Base-by-base conservation (phyloP, 2,797 vertebrate species). In the Limosa lapponica region DNA sequence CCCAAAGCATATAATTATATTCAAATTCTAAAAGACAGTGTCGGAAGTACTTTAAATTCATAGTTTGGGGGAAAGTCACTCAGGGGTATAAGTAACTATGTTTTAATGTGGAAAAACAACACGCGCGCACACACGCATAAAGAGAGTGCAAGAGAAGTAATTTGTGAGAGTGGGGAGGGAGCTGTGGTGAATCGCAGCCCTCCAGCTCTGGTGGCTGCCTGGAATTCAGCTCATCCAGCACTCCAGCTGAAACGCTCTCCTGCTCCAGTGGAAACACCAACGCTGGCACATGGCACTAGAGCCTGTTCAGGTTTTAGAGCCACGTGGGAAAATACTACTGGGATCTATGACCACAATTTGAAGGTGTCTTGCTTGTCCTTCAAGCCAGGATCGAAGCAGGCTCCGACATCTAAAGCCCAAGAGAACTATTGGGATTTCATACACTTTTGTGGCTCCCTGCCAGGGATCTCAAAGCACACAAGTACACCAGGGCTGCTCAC, bases 1-100 rank as follows among this genome's bases (percentile, higher is more conserved):
- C 94, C 65, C 95, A 98, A 97, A 97, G 92, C 85, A 22, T 98
- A 93, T 97, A 97, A 98, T 98, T 98, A 97, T 94, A 98, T 98
- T 98, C 97, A 98, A 97, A 98, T 97, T 96, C 94, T 95, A 93
- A 97, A 97, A 97, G 94, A 97, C 90, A 91, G 96, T 82, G 88
- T 96, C 11, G 2, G 96, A 97, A 98, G 94, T 93, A 96, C 82
- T 96, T 98, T 87, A 98, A 98, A 98, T 98, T 97, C 96, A 97
- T 97, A 93, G 94, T 97, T 96, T 95, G 70, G 82, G 69, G 81
- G 24, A 93, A 98, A 98, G 96, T 94, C 90, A 95, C 84, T 89
- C 88, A 80, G 82, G 80, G 90, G 55, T 94, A 82, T 69, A 95
- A 84, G 92, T 7, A 55, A 72, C 85, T 92, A 84, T 36, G 89